Conservation (phyloP, 2,888 invertebrate genomes). For the Athrips mouffetella region DNA sequence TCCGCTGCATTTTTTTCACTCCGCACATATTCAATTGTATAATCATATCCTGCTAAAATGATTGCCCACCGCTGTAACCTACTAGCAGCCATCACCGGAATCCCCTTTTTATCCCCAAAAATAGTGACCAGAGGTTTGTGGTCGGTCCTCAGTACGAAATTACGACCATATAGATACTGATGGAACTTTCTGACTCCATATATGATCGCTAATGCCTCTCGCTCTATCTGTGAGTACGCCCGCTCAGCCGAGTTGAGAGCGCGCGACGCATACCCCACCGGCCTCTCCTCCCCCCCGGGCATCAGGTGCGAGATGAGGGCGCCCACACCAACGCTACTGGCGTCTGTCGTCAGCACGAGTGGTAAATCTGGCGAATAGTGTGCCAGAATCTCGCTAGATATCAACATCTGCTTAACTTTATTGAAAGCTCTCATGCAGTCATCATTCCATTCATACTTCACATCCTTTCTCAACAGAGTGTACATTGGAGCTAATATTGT, state of each 20-base stretch:
- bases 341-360: conserved; percentile 21
- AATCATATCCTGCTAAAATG: conserved; percentile 14
- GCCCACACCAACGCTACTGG: conserved; percentile 19
- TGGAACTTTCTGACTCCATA: conserved; percentile 19
- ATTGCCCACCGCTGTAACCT: conserved; percentile 19
- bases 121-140: conserved; percentile 22
- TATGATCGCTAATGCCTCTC: conserved; percentile 21
- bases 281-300: conserved; percentile 16
- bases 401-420: conserved; percentile 11
- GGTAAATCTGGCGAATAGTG: conserved; percentile 19
- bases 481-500: conserved; percentile 19
- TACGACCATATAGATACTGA: conserved; percentile 19
- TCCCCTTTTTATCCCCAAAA: conserved; percentile 22
- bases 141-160: conserved; percentile 19
- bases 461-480: conserved; percentile 14
- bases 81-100: conserved; percentile 22
- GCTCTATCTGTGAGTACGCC: conserved; percentile 15
- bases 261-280: conserved; percentile 17
- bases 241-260: conserved; percentile 10
- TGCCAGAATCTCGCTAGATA: conserved; percentile 16
- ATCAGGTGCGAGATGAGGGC: conserved; percentile 19
- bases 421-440: conserved; percentile 12
- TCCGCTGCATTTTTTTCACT: conserved; percentile 8
- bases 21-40: conserved; percentile 1
- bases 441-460: conserved; percentile 13